These are phyloP conservation scores for Mesoclemmys tuberculata DNA, from an alignment of 2,113 vertebrate genomes.

Conservation along the genomic window DNA sequence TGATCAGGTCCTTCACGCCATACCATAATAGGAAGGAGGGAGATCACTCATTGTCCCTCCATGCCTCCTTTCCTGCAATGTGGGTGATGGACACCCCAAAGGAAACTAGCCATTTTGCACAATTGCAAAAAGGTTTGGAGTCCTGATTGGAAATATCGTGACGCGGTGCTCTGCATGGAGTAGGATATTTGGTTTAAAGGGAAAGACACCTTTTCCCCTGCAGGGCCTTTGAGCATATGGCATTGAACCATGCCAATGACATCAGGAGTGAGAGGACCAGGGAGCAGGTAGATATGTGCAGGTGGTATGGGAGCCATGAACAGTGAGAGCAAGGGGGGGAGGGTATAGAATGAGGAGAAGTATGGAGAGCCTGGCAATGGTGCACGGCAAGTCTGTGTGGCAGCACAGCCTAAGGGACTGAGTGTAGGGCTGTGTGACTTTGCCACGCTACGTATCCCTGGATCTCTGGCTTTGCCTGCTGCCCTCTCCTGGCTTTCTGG, in stretches of 20 bases:
- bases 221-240: accelerated
- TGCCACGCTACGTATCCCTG: not conserved
- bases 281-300: accelerated
- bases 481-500: not conserved
- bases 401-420: not conserved
- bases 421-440: not conserved
- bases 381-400: not conserved
- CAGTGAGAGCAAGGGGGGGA: not conserved
- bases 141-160: too few species aligned
- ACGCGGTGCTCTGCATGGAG: accelerated
- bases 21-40: not conserved
- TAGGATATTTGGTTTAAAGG: not conserved
- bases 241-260: not conserved
- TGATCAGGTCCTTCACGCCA: not conserved
- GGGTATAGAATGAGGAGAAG: not conserved
- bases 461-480: not conserved
- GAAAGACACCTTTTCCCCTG: not conserved
- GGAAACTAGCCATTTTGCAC: not conserved
- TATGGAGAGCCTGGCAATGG: not conserved
- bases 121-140: not conserved
- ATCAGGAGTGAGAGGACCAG: not conserved
- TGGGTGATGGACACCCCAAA: accelerated
- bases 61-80: not conserved
- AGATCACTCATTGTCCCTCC: not conserved
- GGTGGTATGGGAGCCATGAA: not conserved